Base-by-base conservation (phyloP, 2,797 vertebrate genomes). In the Echiichthys vipera region DNA sequence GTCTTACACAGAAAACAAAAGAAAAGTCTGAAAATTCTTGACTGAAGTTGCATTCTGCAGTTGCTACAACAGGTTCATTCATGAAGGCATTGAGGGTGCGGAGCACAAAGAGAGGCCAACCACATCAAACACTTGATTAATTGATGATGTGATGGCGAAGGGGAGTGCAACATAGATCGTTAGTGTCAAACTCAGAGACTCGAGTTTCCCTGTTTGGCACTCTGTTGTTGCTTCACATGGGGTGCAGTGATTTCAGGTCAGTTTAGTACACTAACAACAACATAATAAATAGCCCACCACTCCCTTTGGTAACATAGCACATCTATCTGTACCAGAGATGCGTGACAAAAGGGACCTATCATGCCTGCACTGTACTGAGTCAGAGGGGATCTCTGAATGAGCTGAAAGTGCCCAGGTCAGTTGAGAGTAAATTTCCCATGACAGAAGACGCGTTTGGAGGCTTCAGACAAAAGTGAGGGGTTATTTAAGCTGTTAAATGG, bases 71-170 rank as follows among this genome's bases (percentile, higher is more conserved):
- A 40, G 71, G 63, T 83, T 78, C 77, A 86, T 91, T 93, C 88
- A 92, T 77, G 76, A 80, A 37, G 57, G 63, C 72, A 68, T 14
- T 2, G 29, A 89, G 87, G 92, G 90, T 24, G 90, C 90, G 89
- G 87, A 88, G 77, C 78, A 58, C 30, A 69, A 81, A 11, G 57
- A 27, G 45, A 81, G 64, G 58, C 45, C 78, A 76, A 59, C 87
- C 84, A 87, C 90, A 91, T 92, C 87, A 93, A 91, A 88, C 76
- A 34, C 9, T 46, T 83, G 89, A 90, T 91, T 89, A 86, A 90
- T 86, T 83, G 77, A 34, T 1, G 47, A 80, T 69, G 77, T 65
- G 18, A 81, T 87, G 69, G 56, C 8, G 2, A 69, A 69, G 56
- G 47, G 50, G 46, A 57, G 54, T 46, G 72, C 46, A 55, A 73